A percentile compares a stretch with the other conserved stretches of the same genome.
phyloP scores from a whole-genome alignment of 2,888 invertebrate species.

The Trichopria drosophilae region DNA sequence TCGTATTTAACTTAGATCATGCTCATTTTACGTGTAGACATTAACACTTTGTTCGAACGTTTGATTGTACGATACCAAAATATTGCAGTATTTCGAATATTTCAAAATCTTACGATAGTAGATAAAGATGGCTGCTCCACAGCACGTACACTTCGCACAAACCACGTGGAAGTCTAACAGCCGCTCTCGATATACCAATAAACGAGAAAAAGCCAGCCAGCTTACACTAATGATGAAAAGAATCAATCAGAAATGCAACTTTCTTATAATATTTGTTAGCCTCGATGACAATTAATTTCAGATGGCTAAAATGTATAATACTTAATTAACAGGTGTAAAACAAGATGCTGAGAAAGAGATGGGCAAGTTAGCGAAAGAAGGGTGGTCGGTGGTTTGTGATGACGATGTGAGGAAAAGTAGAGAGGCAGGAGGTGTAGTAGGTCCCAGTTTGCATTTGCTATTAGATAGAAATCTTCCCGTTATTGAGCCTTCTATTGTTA shows the following conservation, averaged over 20 bases:
- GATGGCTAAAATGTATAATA: slow-evolving; percentile 57
- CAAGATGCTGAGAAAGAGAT: slow-evolving; percentile 59
- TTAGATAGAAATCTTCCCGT: slow-evolving; percentile 22
- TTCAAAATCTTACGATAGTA: too few species aligned
- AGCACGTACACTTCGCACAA: slow-evolving; percentile 56
- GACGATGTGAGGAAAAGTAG: slow-evolving; percentile 54
- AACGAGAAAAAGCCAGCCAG: slow-evolving; percentile 54
- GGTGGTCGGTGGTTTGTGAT: slow-evolving; percentile 58
- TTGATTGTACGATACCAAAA: too few species aligned
- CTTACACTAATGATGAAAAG: slow-evolving; percentile 57
- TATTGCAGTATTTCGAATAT: too few species aligned
- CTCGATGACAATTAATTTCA: slow-evolving; percentile 45
- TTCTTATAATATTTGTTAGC: too few species aligned
- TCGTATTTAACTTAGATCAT: too few species aligned
- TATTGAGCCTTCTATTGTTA: slow-evolving; percentile 41
- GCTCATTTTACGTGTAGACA: too few species aligned
- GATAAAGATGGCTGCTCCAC: slow-evolving; percentile 55
- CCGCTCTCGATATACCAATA: slow-evolving; percentile 49
- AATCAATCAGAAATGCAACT: too few species aligned
- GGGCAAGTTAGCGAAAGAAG: slow-evolving; percentile 58
- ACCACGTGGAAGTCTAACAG: slow-evolving; percentile 55
- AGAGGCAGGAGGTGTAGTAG: slow-evolving; percentile 54
- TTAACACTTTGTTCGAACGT: too few species aligned
- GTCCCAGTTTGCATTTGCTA: slow-evolving; percentile 34
- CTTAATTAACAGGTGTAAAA: slow-evolving; percentile 59